phyloP scores from a whole-genome alignment of 2,888 invertebrate genomes.

The Pecten maximus region DNA sequence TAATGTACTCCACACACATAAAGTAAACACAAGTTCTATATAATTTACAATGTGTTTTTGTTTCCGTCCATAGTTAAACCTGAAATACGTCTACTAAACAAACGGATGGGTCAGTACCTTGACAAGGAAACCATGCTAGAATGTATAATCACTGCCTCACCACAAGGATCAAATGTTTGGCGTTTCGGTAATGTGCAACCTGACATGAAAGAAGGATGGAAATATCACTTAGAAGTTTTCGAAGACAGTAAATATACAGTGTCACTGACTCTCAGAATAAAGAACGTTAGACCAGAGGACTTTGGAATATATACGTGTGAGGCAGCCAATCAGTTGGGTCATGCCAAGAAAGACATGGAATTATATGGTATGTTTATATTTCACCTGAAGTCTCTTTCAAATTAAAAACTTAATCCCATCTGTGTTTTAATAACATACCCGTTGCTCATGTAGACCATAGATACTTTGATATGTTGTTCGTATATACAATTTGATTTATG shows the following conservation, averaged over 20 bases:
- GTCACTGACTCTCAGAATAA: slow-evolving; percentile 66
- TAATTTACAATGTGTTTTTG: neutral
- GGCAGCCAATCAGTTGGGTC: slow-evolving; percentile 67
- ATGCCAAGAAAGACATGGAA: slow-evolving; percentile 59
- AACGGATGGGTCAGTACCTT: slow-evolving; percentile 70
- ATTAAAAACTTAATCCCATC: too few relatives aligned
- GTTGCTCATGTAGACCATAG: too few relatives aligned
- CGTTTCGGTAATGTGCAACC: slow-evolving; percentile 59
- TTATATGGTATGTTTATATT: slow-evolving; percentile 63
- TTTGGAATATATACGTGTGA: slow-evolving; percentile 72
- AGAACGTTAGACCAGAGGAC: slow-evolving; percentile 62
- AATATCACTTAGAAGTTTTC: slow-evolving; percentile 72
- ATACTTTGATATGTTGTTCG: too few relatives aligned
- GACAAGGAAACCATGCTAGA: slow-evolving; percentile 77
- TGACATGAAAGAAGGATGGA: slow-evolving; percentile 50
- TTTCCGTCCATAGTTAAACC: slow-evolving; percentile 66
- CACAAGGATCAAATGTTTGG: slow-evolving; percentile 76
- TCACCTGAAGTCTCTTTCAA: too few relatives aligned
- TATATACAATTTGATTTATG: too few relatives aligned
- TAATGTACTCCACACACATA: too few relatives aligned
- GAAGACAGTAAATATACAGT: slow-evolving; percentile 56
- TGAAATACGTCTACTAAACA: slow-evolving; percentile 66
- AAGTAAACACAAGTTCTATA: neutral
- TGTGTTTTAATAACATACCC: too few relatives aligned
- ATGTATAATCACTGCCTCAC: slow-evolving; percentile 76